These are phyloP conservation scores for Sebastes hopkinsi DNA, from an alignment of 2,797 vertebrate genomes.

Conservation along the genomic window DNA sequence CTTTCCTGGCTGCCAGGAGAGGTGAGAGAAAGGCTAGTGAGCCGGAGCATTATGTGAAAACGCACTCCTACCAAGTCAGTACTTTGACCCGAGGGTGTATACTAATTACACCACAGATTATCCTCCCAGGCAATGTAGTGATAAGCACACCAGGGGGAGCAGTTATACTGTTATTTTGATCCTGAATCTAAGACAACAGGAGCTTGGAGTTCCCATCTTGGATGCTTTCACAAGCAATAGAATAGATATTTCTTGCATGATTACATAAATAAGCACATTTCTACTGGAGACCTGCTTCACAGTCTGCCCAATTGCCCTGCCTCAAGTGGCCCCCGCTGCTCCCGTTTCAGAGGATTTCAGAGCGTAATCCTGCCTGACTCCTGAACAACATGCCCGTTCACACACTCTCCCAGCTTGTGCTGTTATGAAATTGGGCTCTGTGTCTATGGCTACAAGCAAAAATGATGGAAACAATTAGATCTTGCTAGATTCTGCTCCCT, in stretches of 20 bases:
- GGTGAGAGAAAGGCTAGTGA: slow-evolving; percentile 44
- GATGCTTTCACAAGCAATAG: slow-evolving; percentile 68
- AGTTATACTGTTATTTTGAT: slow-evolving; percentile 86
- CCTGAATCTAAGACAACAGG: slow-evolving; percentile 36
- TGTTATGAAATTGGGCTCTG: slow-evolving; percentile 39
- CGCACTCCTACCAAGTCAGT: slow-evolving; percentile 44
- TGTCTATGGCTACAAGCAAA: slow-evolving; percentile 21
- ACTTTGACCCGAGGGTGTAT: slow-evolving; percentile 67
- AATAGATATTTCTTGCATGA: slow-evolving; percentile 79
- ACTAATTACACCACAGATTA: slow-evolving; percentile 60
- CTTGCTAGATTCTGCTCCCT: slow-evolving; percentile 39
- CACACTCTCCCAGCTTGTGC: slow-evolving; percentile 41
- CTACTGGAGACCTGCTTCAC: slow-evolving; percentile 60
- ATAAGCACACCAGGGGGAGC: slow-evolving; percentile 94
- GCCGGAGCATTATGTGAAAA: slow-evolving; percentile 37
- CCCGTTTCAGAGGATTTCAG: slow-evolving; percentile 71
- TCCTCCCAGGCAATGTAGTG: slow-evolving; percentile 72
- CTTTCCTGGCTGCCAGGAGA: slow-evolving; percentile 27
- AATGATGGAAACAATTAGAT: slow-evolving; percentile 23
- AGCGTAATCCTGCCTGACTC: slow-evolving; percentile 71
- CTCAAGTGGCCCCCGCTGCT: slow-evolving; percentile 72
- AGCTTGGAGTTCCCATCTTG: slow-evolving; percentile 64
- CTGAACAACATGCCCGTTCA: slow-evolving; percentile 55
- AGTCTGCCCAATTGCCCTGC: slow-evolving; percentile 61
- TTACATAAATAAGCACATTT: slow-evolving; percentile 81